Evolutionary conservation across 2,113 vertebrate species (phyloP).

Genomic region (Oreochromis niloticus): DNA sequence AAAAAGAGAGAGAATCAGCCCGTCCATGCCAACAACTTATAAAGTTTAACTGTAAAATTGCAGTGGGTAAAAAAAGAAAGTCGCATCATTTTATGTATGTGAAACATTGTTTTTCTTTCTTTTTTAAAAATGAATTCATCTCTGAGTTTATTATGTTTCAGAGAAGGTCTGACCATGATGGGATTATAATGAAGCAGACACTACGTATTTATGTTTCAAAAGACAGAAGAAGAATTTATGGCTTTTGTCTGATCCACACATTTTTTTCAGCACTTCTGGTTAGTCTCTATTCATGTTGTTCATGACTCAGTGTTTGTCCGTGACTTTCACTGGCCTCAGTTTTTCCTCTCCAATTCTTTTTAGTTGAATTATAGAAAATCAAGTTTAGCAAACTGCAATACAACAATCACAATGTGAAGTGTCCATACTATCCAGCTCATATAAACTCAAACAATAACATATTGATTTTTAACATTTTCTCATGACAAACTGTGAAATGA

Average conservation of each 20-base stretch:
- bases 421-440: not conserved
- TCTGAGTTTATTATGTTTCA: not conserved
- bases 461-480: not conserved
- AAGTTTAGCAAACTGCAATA: not conserved
- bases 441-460: not conserved
- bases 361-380: not conserved
- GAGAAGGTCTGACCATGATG: not conserved
- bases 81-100: not conserved
- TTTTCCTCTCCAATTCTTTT: not conserved
- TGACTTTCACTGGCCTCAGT: not conserved
- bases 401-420: not conserved
- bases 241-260: not conserved
- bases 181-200: not conserved
- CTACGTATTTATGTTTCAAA: not conserved
- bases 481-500: not conserved
- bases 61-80: not conserved
- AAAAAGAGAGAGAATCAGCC: not conserved
- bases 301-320: slow-evolving; percentile 12
- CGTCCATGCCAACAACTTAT: not conserved
- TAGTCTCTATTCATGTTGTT: not conserved
- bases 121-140: not conserved
- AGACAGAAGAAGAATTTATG: not conserved
- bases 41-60: not conserved
- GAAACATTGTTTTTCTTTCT: not conserved
- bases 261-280: not conserved